phyloP scores from a whole-genome alignment of 2,797 vertebrate species.

The Coreius guichenoti region DNA sequence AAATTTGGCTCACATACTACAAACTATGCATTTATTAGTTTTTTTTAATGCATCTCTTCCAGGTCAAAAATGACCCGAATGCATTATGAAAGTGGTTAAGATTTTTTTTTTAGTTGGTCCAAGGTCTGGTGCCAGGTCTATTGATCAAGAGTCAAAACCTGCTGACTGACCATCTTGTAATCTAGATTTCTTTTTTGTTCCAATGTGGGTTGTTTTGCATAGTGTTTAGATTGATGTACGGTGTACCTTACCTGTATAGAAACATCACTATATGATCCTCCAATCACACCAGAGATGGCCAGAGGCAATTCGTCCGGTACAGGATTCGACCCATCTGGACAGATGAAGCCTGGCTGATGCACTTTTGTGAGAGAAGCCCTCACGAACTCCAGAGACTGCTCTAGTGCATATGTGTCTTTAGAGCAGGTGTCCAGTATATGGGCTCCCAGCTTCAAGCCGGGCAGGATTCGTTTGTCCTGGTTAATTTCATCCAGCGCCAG shows the following conservation, averaged over 20 bases:
- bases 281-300: conserved; percentile 95
- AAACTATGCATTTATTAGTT: not conserved
- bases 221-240: not conserved
- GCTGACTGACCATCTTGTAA: not conserved
- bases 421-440: conserved; percentile 98
- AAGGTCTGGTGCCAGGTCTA: not conserved
- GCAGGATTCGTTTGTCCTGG: conserved; percentile 87
- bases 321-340: conserved; percentile 94
- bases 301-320: conserved; percentile 91
- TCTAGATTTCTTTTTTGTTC: not conserved
- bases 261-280: conserved; percentile 97
- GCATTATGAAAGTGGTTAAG: not conserved
- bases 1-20: not conserved
- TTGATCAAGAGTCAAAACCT: not conserved
- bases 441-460: conserved; percentile 89
- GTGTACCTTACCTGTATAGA: conserved; percentile 90
- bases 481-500: conserved; percentile 96
- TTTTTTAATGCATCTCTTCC: not conserved
- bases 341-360: conserved; percentile 94
- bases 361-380: conserved; percentile 94
- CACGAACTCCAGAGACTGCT: conserved; percentile 97
- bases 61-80: not conserved
- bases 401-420: conserved; percentile 97
- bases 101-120: not conserved
- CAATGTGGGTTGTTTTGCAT: not conserved